phyloP scores from a whole-genome alignment of 2,797 vertebrate genomes.

The Rachycentron canadum region DNA sequence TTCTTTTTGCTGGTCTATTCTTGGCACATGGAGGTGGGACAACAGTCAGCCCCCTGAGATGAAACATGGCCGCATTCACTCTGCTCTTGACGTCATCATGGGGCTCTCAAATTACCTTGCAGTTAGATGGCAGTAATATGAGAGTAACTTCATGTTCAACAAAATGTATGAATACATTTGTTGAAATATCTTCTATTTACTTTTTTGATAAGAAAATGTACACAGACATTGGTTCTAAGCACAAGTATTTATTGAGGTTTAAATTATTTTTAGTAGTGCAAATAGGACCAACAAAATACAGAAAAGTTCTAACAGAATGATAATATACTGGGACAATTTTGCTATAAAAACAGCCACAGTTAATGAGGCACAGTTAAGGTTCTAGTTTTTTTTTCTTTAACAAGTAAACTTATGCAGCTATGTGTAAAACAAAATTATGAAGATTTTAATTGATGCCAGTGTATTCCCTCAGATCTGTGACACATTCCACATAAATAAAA shows the following conservation, averaged over 20 bases:
- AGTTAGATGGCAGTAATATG: not conserved
- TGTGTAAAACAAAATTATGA: constrained; percentile 6
- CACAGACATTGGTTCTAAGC: not conserved
- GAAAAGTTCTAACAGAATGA: constrained; percentile 8
- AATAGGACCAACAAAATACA: constrained; percentile 19
- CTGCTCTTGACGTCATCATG: constrained; percentile 27
- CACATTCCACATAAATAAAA: constrained; percentile 31
- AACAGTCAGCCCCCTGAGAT: constrained; percentile 33
- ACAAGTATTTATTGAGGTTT: constrained; percentile 53
- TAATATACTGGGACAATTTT: not conserved
- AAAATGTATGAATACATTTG: not conserved
- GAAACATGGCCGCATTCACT: constrained; percentile 53
- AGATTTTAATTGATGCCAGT: not conserved
- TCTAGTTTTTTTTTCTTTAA: constrained; percentile 4
- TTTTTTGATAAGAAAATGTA: not conserved
- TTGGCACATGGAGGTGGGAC: constrained; percentile 56
- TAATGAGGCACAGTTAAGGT: constrained; percentile 6
- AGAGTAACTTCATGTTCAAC: not conserved
- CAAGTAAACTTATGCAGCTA: constrained; percentile 12
- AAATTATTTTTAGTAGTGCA: constrained; percentile 35
- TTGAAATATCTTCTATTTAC: not conserved
- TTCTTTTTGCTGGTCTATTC: constrained; percentile 73
- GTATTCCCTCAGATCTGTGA: constrained; percentile 5
- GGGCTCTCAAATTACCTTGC: constrained; percentile 34
- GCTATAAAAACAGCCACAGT: constrained; percentile 6